Conservation (phyloP, 1,140 invertebrate genomes). For the Panulirus ornatus region DNA sequence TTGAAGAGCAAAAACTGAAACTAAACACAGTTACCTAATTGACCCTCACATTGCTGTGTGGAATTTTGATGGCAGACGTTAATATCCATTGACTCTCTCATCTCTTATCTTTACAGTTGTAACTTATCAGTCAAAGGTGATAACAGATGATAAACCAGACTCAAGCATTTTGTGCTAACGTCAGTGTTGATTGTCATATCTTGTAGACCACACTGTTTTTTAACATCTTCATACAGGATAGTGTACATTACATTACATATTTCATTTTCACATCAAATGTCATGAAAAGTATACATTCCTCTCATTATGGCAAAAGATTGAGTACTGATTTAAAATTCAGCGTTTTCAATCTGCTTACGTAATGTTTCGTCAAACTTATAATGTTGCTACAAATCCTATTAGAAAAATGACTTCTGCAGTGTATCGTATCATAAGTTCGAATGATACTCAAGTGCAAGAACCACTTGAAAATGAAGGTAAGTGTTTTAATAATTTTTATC, state of each 20-base stretch:
- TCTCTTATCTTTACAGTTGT: too few relatives aligned
- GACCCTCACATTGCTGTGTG: too few relatives aligned
- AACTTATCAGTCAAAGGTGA: slow-evolving; percentile 9
- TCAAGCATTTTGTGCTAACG: neutral
- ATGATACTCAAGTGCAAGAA: slow-evolving; percentile 16
- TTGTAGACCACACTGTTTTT: neutral
- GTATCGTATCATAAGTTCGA: slow-evolving; percentile 51
- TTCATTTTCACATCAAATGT: too few relatives aligned
- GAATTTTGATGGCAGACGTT: too few relatives aligned
- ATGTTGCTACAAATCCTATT: slow-evolving; percentile 50
- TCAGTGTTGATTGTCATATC: neutral
- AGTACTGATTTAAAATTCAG: neutral
- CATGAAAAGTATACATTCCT: neutral
- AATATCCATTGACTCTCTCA: too few relatives aligned
- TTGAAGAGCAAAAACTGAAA: too few relatives aligned
- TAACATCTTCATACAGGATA: too few relatives aligned
- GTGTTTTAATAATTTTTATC: too few relatives aligned
- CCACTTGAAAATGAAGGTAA: neutral
- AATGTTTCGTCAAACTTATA: slow-evolving; percentile 64
- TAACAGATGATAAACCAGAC: slow-evolving; percentile 18
- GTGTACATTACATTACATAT: too few relatives aligned
- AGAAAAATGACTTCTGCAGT: slow-evolving; percentile 55
- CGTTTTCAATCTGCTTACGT: neutral
- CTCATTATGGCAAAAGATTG: neutral
- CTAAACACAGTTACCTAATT: too few relatives aligned